phyloP scores from a whole-genome alignment of 2,888 invertebrate species.

The Mythimna ferrago region DNA sequence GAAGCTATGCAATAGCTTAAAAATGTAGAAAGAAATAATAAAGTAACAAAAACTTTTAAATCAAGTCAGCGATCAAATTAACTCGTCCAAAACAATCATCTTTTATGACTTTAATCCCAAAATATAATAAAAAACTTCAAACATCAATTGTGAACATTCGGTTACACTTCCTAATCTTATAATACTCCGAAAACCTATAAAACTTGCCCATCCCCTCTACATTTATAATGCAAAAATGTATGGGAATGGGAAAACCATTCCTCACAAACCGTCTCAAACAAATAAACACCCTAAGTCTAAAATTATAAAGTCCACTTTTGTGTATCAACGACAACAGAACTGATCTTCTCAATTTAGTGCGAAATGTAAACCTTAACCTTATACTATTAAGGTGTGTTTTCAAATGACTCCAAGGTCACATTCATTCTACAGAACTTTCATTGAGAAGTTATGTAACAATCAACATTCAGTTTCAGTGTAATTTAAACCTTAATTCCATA shows the following conservation, averaged over 20 bases:
- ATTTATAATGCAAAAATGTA: slow-evolving; percentile 26
- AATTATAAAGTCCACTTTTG: not conserved
- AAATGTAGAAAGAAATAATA: too few species aligned
- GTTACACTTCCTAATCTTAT: slow-evolving; percentile 12
- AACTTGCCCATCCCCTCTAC: slow-evolving; percentile 32
- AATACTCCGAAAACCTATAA: slow-evolving; percentile 35
- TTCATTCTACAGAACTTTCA: slow-evolving; percentile 17
- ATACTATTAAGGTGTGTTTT: not conserved
- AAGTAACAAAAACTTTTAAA: not conserved
- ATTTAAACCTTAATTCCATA: accelerated
- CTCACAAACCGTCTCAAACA: not conserved
- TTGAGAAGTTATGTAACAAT: slow-evolving; percentile 33
- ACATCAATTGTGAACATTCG: slow-evolving; percentile 29
- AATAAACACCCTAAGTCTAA: not conserved
- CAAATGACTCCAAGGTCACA: slow-evolving; percentile 7
- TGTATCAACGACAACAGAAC: not conserved
- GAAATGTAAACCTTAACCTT: slow-evolving; percentile 24
- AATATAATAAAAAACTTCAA: slow-evolving; percentile 41
- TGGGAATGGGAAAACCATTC: slow-evolving; percentile 16
- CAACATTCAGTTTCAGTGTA: not conserved
- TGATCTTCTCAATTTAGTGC: not conserved
- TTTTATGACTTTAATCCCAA: slow-evolving; percentile 16
- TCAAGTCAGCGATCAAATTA: slow-evolving; percentile 1
- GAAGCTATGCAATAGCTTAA: too few species aligned
- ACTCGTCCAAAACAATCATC: not conserved